Evolutionary conservation across 1,140 invertebrate species (phyloP), one percentile per base, ranked within the genome.

Genomic region (Cydia strobilella): DNA sequence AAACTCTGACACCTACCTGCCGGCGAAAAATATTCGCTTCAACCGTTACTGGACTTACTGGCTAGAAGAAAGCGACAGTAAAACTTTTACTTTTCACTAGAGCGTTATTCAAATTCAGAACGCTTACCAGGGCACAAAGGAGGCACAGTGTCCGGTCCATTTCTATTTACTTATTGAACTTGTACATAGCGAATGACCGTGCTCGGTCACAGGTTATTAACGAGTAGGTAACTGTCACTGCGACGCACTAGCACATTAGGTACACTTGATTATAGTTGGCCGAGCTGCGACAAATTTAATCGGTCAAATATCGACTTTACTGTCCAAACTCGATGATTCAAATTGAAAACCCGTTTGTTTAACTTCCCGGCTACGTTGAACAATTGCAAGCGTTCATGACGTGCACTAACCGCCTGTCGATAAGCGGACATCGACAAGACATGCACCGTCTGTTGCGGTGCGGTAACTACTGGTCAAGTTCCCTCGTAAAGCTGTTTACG

Each of bases 391-490:
- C n/a, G 48, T 51, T 51, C 5, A 51, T 51, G 48, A 23, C 54
- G 54, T 1, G 54, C 18, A 59, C 20, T 20, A 59, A 59, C n/a
- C 20, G 10, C 18, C 6, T 59, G 20, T 59, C 54, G 54, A 59
- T 59, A 59, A 35, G 18, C 65, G 31, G 7, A 39, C 31, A 35
- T 69, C 65, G 65, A 42, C 65, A 59, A 59, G 54, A 69, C 65
- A 69, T 69, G 27, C 65, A 69, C 65, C 65, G 9, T 35, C 35
- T 69, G 15, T 69, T 18, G 27, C 27, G 65, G 65, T 35, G 31
- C 65, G 27, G 31, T 35, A 69, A 69, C 65, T 69, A 69, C 65
- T 69, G 65, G 65, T 69, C 65, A 69, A 69, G 65, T 69, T 69
- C 65, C 31, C n/a, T 69, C 31, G 31, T 15, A 13, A 69, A 18